A percentile compares a stretch with the other conserved stretches of the same genome.
Conservation (phyloP, 2,797 vertebrate genomes). For the Melanotaenia boesemani region DNA sequence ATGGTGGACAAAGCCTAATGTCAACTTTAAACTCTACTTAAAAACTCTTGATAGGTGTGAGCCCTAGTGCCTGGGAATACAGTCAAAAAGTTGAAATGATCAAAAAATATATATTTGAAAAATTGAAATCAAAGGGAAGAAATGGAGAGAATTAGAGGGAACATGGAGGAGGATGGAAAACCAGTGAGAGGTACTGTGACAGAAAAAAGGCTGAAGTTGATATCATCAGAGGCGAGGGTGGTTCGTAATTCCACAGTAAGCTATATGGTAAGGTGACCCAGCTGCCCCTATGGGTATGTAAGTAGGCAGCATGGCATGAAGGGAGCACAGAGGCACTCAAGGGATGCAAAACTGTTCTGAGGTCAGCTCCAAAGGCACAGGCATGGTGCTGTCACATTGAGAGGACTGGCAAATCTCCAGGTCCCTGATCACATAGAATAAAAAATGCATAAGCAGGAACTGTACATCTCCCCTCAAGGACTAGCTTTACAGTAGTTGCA, state of each 20-base stretch:
- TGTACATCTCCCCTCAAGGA: slow-evolving; percentile 47
- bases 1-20: slow-evolving; percentile 34
- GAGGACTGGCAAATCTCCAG: slow-evolving; percentile 53
- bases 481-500: slow-evolving; percentile 24
- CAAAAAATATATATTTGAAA: slow-evolving; percentile 9
- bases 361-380: slow-evolving; percentile 64
- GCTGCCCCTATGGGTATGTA: slow-evolving; percentile 31
- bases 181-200: not conserved
- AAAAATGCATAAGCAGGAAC: slow-evolving; percentile 62
- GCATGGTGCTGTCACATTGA: slow-evolving; percentile 33
- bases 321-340: slow-evolving; percentile 31
- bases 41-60: slow-evolving; percentile 13
- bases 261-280: slow-evolving; percentile 47
- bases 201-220: slow-evolving; percentile 15
- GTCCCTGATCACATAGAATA: slow-evolving; percentile 64
- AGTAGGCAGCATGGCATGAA: slow-evolving; percentile 28
- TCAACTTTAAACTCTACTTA: slow-evolving; percentile 40
- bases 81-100: slow-evolving; percentile 11
- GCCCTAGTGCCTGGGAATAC: slow-evolving; percentile 12
- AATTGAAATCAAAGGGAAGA: slow-evolving; percentile 1
- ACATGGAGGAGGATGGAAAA: slow-evolving; percentile 16
- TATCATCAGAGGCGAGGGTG: slow-evolving; percentile 35
- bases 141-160: slow-evolving; percentile 11
- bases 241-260: slow-evolving; percentile 44
- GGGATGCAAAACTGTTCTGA: slow-evolving; percentile 58